Evolutionary conservation across 1,140 invertebrate species (phyloP).

Genomic region (Eubasilissa regina): DNA sequence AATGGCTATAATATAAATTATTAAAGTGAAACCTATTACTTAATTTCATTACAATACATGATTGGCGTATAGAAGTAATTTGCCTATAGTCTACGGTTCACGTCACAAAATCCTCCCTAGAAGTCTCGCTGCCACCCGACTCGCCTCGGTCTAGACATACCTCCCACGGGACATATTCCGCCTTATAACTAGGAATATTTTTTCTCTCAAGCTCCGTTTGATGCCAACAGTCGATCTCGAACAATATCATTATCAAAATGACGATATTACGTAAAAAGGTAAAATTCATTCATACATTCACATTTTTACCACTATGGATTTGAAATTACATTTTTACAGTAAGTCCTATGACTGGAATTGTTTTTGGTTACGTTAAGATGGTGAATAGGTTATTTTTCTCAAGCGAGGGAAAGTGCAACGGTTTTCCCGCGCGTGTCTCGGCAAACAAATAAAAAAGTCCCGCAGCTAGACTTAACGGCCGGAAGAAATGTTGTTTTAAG

Average conservation of each 20-base stretch:
- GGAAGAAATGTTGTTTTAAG: constrained; percentile 57
- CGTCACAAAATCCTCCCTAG: neutral
- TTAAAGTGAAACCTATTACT: no score
- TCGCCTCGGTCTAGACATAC: constrained; percentile 52
- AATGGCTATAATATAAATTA: no score
- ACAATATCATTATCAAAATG: neutral
- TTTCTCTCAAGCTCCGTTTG: constrained; percentile 6
- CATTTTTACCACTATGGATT: neutral
- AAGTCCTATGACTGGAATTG: neutral
- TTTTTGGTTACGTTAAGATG: neutral
- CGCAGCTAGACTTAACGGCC: constrained; percentile 50
- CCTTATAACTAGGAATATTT: constrained; percentile 47
- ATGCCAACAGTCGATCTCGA: neutral
- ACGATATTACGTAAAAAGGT: neutral
- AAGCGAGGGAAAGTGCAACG: constrained; percentile 28
- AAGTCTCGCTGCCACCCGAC: constrained; percentile 1
- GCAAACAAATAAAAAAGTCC: constrained; percentile 52
- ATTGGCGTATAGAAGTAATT: neutral
- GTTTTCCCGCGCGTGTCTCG: constrained; percentile 32
- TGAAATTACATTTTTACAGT: neutral
- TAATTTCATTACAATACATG: no score
- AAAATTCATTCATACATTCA: neutral
- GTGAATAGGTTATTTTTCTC: constrained; percentile 34
- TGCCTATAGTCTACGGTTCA: neutral
- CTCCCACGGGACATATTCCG: constrained; percentile 54